Conservation (phyloP, 1,140 invertebrate genomes). For the Cydia strobilella region DNA sequence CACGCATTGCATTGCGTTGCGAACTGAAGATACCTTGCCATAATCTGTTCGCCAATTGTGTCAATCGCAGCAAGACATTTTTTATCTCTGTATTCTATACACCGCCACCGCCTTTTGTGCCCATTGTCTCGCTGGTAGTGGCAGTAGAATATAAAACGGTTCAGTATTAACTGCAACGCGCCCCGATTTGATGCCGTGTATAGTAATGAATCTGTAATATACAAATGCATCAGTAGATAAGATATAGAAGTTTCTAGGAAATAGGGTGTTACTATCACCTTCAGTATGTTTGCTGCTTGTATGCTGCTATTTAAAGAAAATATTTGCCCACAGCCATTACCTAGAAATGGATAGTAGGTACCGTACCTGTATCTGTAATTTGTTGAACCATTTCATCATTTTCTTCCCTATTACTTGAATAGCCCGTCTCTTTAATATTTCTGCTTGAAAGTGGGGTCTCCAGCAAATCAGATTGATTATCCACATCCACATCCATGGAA, state of each 20-base stretch:
- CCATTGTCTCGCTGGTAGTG: constrained; percentile 51
- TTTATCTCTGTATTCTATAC: constrained; percentile 57
- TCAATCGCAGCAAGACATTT: constrained; percentile 57
- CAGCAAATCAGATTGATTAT: background rate
- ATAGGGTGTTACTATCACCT: background rate
- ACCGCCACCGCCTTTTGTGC: constrained; percentile 58
- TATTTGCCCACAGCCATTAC: no score
- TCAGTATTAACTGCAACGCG: constrained; percentile 54
- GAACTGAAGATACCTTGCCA: constrained; percentile 47
- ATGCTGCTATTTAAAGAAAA: no score
- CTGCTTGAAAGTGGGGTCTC: background rate
- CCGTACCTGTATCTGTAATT: background rate
- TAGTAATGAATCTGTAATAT: constrained; percentile 6
- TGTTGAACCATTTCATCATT: background rate
- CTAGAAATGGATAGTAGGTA: background rate
- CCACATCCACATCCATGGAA: background rate
- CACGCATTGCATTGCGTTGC: no score
- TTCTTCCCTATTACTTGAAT: background rate
- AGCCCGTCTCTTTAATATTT: background rate
- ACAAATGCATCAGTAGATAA: background rate
- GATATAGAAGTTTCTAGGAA: background rate
- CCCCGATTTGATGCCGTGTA: constrained; percentile 55
- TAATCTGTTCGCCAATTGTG: constrained; percentile 51
- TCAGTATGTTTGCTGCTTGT: no score
- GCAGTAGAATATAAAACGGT: constrained; percentile 59